Evolutionary conservation across 2,888 invertebrate species (phyloP).

Genomic region (Horisme vitalbata): DNA sequence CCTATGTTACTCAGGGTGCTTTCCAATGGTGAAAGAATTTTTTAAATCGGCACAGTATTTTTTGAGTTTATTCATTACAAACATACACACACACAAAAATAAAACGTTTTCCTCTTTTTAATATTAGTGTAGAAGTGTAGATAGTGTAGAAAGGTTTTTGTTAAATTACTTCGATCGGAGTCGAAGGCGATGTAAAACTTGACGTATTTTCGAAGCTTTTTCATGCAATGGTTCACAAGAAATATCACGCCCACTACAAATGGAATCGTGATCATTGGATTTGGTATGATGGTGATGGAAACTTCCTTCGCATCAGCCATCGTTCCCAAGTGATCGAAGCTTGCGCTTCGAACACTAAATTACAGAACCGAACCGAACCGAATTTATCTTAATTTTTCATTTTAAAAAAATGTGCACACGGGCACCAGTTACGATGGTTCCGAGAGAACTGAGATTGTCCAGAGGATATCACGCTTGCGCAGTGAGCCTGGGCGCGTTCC

Average conservation of each 20-base stretch:
- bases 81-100: too few relatives aligned
- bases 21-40: too few relatives aligned
- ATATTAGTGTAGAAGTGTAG: too few relatives aligned
- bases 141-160: not conserved
- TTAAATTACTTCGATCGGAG: slow-evolving; percentile 8
- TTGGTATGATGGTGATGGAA: too few relatives aligned
- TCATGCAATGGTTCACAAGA: not conserved
- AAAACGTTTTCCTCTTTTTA: too few relatives aligned
- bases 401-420: slow-evolving; percentile 7
- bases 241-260: not conserved
- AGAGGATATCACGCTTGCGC: slow-evolving; percentile 24
- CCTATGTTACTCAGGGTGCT: too few relatives aligned
- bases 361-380: not conserved
- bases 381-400: slow-evolving; percentile 12
- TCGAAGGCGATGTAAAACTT: slow-evolving; percentile 10
- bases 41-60: too few relatives aligned
- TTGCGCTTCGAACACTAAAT: not conserved
- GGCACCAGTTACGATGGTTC: slow-evolving; percentile 9
- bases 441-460: slow-evolving; percentile 17
- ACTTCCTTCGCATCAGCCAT: too few relatives aligned
- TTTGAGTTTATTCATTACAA: too few relatives aligned
- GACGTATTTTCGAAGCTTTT: slow-evolving; percentile 1
- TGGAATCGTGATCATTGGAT: not conserved
- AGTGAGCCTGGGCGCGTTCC: slow-evolving; percentile 18
- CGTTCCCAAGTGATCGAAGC: too few relatives aligned